Evolutionary conservation across 2,888 invertebrate genomes (phyloP).

Genomic region (Lysandra bellargus): DNA sequence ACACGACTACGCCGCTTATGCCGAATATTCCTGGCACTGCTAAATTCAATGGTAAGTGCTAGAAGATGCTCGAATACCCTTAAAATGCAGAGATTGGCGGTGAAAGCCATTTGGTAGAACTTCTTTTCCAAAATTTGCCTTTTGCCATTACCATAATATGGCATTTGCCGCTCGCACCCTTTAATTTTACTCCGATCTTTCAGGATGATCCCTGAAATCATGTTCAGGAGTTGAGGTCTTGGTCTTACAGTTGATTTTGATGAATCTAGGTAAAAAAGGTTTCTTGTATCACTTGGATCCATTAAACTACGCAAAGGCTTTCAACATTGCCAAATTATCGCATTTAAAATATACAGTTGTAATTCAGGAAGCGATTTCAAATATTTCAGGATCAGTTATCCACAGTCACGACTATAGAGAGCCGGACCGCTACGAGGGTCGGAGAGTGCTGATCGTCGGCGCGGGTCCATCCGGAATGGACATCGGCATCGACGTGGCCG

Average conservation of each 20-base stretch:
- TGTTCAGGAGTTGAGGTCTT: too few relatives aligned
- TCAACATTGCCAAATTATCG: too few relatives aligned
- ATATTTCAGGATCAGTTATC: slow-evolving; percentile 74
- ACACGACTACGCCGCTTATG: slow-evolving; percentile 63
- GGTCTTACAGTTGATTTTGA: not conserved
- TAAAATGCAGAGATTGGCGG: too few relatives aligned
- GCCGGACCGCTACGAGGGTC: slow-evolving; percentile 79
- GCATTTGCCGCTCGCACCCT: too few relatives aligned
- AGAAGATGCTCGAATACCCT: not conserved
- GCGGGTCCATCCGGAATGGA: slow-evolving; percentile 88
- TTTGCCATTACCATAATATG: too few relatives aligned
- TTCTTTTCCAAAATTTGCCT: too few relatives aligned
- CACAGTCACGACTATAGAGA: slow-evolving; percentile 88
- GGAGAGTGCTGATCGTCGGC: slow-evolving; percentile 84
- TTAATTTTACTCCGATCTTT: too few relatives aligned
- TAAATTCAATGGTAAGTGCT: slow-evolving; percentile 60
- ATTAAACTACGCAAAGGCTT: too few relatives aligned
- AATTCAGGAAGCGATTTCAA: not conserved
- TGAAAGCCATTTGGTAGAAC: too few relatives aligned
- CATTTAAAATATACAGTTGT: not conserved
- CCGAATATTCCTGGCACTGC: slow-evolving; percentile 61
- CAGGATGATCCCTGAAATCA: too few relatives aligned
- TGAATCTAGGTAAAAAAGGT: not conserved
- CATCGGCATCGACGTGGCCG: slow-evolving; percentile 82
- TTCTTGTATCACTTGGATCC: too few relatives aligned